Conservation (phyloP, 2,113 vertebrate genomes). For the Brienomyrus brachyistius region DNA sequence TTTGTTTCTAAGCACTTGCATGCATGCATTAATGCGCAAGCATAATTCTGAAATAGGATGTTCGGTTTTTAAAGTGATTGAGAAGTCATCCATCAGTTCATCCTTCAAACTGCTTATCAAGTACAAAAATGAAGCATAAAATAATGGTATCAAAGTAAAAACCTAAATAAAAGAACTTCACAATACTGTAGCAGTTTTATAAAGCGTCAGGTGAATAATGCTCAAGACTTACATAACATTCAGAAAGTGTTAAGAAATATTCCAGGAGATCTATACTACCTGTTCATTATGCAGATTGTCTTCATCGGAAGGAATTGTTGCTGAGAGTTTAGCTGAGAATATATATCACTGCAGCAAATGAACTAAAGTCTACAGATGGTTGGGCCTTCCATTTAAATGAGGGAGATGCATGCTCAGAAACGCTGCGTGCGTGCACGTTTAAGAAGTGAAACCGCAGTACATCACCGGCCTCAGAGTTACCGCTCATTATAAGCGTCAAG, state of each 20-base stretch:
- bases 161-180: background rate
- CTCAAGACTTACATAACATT: background rate
- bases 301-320: background rate
- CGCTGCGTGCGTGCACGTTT: background rate
- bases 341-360: background rate
- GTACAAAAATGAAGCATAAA: background rate
- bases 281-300: conserved; percentile 6
- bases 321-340: background rate
- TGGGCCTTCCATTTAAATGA: background rate
- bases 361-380: background rate
- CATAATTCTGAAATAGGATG: background rate
- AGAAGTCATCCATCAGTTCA: background rate
- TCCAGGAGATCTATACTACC: background rate
- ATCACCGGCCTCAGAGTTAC: background rate
- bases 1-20: background rate
- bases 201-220: background rate
- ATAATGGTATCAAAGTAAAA: background rate
- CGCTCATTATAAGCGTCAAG: background rate
- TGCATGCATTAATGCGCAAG: background rate
- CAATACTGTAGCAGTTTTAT: background rate
- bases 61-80: background rate
- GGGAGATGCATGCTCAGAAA: background rate
- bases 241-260: background rate
- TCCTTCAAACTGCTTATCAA: background rate
- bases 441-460: background rate